A percentile compares a stretch with the other conserved stretches of the same genome.
These are phyloP conservation scores for Meandrina meandrites DNA, from an alignment of 92 coral and sea anemone genomes.

Conservation along the genomic window DNA sequence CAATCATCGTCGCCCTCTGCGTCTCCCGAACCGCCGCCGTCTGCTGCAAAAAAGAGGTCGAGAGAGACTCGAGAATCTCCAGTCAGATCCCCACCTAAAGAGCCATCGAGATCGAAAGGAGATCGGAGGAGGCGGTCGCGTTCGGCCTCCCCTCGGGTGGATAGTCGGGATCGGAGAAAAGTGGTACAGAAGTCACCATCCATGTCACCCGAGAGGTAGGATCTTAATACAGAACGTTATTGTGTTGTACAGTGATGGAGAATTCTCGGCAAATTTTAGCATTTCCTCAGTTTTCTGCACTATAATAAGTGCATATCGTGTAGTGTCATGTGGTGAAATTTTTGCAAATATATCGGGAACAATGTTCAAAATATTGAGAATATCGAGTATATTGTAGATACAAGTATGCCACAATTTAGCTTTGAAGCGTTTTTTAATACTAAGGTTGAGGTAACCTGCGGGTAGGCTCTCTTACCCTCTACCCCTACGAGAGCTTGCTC, in stretches of 20 bases:
- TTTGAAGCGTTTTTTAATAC: no score
- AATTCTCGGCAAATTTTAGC: background rate
- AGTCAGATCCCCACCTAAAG: slow-evolving; percentile 22
- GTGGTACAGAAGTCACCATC: slow-evolving; percentile 28
- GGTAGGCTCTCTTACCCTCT: no score
- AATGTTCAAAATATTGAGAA: background rate
- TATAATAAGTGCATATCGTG: background rate
- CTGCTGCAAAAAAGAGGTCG: slow-evolving; percentile 28
- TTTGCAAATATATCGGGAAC: background rate
- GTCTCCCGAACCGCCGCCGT: slow-evolving; percentile 57
- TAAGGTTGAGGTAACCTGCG: no score
- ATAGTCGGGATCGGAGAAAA: slow-evolving; percentile 46
- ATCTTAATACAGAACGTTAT: background rate
- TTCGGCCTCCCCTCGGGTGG: slow-evolving; percentile 41
- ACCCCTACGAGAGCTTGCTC: no score
- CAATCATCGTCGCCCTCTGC: slow-evolving; percentile 57
- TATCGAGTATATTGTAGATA: no score
- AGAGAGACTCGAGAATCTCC: slow-evolving; percentile 44
- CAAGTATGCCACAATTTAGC: no score
- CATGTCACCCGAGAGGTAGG: slow-evolving; percentile 44
- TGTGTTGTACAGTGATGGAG: background rate
- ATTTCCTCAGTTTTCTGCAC: background rate
- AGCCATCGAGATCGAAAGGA: slow-evolving; percentile 14
- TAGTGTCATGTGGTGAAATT: background rate
- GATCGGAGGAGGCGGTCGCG: slow-evolving; percentile 54